Evolutionary conservation across 2,797 vertebrate genomes (phyloP).

Genomic region (Intellagama lesueurii): DNA sequence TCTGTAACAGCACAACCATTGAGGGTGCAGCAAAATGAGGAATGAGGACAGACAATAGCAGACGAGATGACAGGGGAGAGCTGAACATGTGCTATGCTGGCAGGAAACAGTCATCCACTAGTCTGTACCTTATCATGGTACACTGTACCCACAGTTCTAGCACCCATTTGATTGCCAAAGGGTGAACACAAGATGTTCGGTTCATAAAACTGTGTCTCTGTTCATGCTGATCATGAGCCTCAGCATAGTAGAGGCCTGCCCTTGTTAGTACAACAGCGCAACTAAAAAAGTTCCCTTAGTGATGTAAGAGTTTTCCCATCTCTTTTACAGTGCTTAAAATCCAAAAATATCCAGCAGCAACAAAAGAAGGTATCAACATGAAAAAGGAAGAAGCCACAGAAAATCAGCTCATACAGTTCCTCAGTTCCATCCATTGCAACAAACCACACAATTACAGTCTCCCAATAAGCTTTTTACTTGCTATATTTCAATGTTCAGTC

Average conservation of each 20-base stretch:
- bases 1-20: neutral
- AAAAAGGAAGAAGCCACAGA: neutral
- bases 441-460: conserved; percentile 12
- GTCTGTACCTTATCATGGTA: neutral
- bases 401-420: neutral
- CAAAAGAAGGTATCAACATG: neutral
- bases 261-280: neutral
- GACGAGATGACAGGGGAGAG: neutral
- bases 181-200: neutral
- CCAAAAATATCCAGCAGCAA: neutral
- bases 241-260: neutral
- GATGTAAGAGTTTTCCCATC: neutral
- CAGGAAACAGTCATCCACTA: neutral
- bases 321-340: neutral
- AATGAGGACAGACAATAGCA: neutral
- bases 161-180: neutral
- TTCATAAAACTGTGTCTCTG: neutral
- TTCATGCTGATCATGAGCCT: neutral
- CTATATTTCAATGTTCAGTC: neutral
- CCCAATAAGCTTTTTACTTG: neutral
- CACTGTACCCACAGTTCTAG: too few species aligned
- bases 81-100: neutral
- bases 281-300: neutral
- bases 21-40: neutral
- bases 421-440: neutral